Evolutionary conservation across 1,140 invertebrate genomes (phyloP).

Genomic region (Oreohelix idahoensis): DNA sequence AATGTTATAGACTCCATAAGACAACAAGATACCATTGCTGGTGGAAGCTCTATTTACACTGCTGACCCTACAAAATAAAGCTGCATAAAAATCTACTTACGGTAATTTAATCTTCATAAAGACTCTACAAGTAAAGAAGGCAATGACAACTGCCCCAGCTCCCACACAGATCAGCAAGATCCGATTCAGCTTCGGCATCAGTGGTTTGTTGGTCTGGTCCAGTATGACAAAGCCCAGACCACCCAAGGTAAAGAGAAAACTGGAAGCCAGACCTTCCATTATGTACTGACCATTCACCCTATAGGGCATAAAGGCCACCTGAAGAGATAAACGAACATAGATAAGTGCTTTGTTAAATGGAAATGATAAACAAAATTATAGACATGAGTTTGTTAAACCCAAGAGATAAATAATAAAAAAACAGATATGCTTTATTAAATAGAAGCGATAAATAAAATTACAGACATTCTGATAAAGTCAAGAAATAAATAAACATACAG

Average conservation of each 20-base stretch:
- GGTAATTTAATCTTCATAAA: constrained; percentile 99
- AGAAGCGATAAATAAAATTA: too few relatives aligned
- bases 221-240: constrained; percentile 97
- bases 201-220: constrained; percentile 92
- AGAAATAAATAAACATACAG: too few relatives aligned
- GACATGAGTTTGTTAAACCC: too few relatives aligned
- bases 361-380: too few relatives aligned
- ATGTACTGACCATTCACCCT: constrained; percentile 99
- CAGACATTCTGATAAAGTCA: too few relatives aligned
- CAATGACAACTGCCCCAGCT: constrained; percentile 92
- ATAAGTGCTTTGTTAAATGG: too few relatives aligned
- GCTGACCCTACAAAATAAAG: too few relatives aligned
- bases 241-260: constrained; percentile 95
- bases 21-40: too few relatives aligned
- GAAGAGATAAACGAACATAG: constrained; percentile 36
- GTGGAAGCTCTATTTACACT: too few relatives aligned
- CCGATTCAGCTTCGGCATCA: constrained; percentile 92
- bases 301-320: constrained; percentile 98
- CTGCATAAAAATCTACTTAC: constrained; percentile 55
- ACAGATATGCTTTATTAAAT: too few relatives aligned
- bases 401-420: too few relatives aligned
- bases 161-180: constrained; percentile 93
- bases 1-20: too few relatives aligned
- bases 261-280: constrained; percentile 97
- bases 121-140: constrained; percentile 96